Evolutionary conservation across 1,140 invertebrate species (phyloP).

Genomic region (Bombus cullumanus): DNA sequence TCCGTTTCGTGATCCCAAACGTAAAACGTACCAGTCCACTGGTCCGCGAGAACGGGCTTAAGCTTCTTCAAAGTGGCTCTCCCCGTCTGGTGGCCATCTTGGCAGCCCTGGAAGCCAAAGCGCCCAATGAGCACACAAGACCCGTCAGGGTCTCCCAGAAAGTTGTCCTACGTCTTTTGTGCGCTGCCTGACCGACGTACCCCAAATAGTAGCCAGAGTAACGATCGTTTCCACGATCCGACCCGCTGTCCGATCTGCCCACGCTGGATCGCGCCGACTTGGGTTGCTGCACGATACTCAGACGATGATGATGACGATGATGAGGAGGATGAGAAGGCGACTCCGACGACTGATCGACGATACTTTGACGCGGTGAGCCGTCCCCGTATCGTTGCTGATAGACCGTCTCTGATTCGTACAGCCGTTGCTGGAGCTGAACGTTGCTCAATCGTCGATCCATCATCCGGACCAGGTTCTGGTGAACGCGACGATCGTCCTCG

Average conservation of each 20-base stretch:
- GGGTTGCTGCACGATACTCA: conserved; percentile 71
- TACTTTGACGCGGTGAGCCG: conserved; percentile 66
- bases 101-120: conserved; percentile 79
- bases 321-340: background rate
- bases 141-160: conserved; percentile 80
- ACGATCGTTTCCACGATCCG: conserved; percentile 51
- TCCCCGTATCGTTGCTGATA: conserved; percentile 36
- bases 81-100: conserved; percentile 77
- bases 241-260: conserved; percentile 40
- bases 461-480: conserved; percentile 75
- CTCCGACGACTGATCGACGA: conserved; percentile 45
- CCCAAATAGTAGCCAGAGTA: conserved; percentile 60
- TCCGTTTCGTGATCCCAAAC: background rate
- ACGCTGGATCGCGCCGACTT: conserved; percentile 61
- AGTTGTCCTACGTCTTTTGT: conserved; percentile 72
- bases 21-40: conserved; percentile 24
- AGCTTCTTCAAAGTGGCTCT: conserved; percentile 71
- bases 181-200: conserved; percentile 61
- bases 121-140: conserved; percentile 81
- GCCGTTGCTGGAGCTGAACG: conserved; percentile 70
- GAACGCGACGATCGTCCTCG: conserved; percentile 70
- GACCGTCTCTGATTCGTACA: conserved; percentile 55
- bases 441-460: conserved; percentile 79
- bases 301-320: conserved; percentile 20
- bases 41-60: conserved; percentile 26